phyloP scores from a whole-genome alignment of 2,888 invertebrate genomes.

The Tridacna crocea region DNA sequence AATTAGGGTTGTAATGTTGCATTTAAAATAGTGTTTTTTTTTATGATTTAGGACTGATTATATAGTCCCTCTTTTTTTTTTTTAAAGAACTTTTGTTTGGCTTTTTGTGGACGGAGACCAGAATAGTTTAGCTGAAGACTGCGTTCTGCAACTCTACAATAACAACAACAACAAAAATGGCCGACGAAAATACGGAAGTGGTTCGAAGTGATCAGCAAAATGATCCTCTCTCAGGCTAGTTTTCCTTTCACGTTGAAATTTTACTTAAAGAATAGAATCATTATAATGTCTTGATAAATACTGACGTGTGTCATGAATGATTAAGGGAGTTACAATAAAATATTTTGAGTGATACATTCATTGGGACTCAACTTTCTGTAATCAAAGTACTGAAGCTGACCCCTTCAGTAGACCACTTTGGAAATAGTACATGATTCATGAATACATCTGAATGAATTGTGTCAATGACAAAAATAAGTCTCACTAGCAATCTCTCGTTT shows the following conservation, averaged over 20 bases:
- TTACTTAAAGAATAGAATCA: neutral
- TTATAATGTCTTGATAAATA: neutral
- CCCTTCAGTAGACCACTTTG: neutral
- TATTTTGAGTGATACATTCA: neutral
- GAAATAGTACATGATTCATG: neutral
- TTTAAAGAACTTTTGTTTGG: no score
- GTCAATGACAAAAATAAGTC: no score
- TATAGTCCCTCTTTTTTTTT: no score
- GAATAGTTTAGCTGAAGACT: no score
- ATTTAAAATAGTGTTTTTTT: no score
- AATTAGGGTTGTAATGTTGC: no score
- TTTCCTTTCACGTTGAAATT: neutral
- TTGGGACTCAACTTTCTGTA: neutral
- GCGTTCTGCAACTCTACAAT: no score
- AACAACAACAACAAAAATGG: conserved; percentile 21
- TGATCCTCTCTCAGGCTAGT: conserved; percentile 1
- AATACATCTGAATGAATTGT: neutral
- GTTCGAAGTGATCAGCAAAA: neutral
- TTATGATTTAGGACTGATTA: no score
- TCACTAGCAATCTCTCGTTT: no score
- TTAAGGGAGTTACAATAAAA: neutral
- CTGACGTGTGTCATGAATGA: neutral
- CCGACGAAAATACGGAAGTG: conserved; percentile 24
- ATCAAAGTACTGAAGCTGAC: neutral
- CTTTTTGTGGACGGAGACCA: no score